A percentile compares a stretch with the other conserved stretches of the same genome.
These are phyloP conservation scores for Timema podura DNA, from an alignment of 2,888 invertebrate genomes.

Conservation along the genomic window DNA sequence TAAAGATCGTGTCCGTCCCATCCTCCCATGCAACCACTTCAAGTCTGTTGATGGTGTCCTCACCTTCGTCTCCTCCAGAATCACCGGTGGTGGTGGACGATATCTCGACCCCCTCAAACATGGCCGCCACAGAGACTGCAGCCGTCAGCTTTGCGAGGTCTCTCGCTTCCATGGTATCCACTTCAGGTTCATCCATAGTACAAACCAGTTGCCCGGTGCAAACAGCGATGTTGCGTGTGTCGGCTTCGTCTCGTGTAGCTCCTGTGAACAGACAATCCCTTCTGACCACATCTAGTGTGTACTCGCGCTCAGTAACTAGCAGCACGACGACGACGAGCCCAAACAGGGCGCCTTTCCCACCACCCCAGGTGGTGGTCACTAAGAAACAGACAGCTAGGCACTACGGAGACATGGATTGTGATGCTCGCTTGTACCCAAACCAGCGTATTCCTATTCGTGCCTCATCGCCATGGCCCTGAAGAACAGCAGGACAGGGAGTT, in stretches of 20 bases:
- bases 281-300: too few relatives aligned
- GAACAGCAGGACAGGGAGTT: constrained; percentile 88
- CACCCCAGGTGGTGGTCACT: constrained; percentile 7
- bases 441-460: constrained; percentile 96
- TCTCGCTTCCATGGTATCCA: background rate
- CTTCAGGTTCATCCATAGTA: too few relatives aligned
- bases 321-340: constrained; percentile 23
- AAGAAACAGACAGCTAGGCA: constrained; percentile 9
- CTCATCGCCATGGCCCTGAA: constrained; percentile 97
- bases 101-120: background rate
- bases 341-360: constrained; percentile 15
- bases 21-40: constrained; percentile 3
- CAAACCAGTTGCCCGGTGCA: too few relatives aligned
- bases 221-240: background rate
- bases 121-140: background rate
- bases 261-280: background rate
- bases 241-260: background rate
- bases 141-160: background rate
- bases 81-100: background rate
- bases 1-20: constrained; percentile 42
- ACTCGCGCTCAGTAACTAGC: constrained; percentile 13
- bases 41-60: background rate
- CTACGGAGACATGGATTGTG: constrained; percentile 40
- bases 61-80: background rate
- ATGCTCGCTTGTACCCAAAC: constrained; percentile 80